Evolutionary conservation across 2,113 vertebrate species (phyloP).

Genomic region (Hiodon tergisus): DNA sequence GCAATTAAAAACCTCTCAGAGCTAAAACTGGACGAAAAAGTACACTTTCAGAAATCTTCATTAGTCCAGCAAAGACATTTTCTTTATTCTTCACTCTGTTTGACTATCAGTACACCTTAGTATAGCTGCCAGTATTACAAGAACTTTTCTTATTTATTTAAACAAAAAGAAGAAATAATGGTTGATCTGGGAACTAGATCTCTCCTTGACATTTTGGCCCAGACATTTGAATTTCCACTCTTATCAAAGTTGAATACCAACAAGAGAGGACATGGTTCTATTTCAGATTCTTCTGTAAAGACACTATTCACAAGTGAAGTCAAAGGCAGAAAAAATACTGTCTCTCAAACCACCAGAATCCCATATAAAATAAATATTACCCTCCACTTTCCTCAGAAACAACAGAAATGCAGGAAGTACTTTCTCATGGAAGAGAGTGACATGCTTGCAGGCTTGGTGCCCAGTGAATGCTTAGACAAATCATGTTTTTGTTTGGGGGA

Average conservation of each 20-base stretch:
- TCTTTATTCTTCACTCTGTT: constrained; percentile 15
- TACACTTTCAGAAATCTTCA: constrained; percentile 20
- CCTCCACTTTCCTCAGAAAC: constrained; percentile 38
- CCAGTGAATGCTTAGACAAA: background rate
- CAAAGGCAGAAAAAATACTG: constrained; percentile 23
- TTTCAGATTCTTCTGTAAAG: background rate
- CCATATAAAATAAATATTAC: background rate
- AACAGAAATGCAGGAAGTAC: constrained; percentile 48
- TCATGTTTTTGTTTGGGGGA: background rate
- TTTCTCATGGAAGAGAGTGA: constrained; percentile 18
- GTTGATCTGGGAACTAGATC: constrained; percentile 19
- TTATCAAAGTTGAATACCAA: background rate
- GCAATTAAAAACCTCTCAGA: constrained; percentile 47
- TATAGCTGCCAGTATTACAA: constrained; percentile 8
- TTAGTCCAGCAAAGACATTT: constrained; percentile 1
- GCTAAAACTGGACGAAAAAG: constrained; percentile 36
- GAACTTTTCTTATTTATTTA: constrained; percentile 37
- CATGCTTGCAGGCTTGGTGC: background rate
- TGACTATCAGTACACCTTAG: constrained; percentile 31
- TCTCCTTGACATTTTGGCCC: constrained; percentile 73
- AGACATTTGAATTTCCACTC: constrained; percentile 68
- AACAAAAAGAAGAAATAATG: constrained; percentile 23
- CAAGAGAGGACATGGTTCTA: background rate
- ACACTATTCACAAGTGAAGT: constrained; percentile 13
- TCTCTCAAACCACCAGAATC: background rate